Conservation (phyloP, 2,797 vertebrate genomes). For the Cottoperca gobio region DNA sequence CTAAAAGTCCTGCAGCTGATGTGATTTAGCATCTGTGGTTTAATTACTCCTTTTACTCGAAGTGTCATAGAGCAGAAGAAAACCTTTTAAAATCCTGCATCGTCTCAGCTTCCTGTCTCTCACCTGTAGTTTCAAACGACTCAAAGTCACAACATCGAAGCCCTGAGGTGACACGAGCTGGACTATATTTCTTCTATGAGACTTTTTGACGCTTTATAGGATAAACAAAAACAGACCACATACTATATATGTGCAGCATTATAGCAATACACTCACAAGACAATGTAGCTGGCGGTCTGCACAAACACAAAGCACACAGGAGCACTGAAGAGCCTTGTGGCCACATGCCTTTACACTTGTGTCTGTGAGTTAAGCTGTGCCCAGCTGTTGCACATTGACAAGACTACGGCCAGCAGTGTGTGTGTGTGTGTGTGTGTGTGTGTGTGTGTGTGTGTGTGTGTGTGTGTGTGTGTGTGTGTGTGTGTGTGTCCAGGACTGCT, state of each 20-base stretch:
- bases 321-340: constrained; percentile 31
- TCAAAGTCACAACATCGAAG: too few relatives aligned
- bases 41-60: background rate
- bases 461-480: constrained; percentile 25
- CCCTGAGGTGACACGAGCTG: too few relatives aligned
- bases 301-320: constrained; percentile 32
- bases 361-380: constrained; percentile 56
- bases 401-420: constrained; percentile 48
- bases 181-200: background rate
- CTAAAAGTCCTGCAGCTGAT: constrained; percentile 5
- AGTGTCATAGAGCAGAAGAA: background rate
- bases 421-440: background rate
- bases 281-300: background rate
- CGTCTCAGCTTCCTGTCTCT: background rate
- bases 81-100: background rate
- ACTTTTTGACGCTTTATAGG: background rate
- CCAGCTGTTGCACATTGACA: constrained; percentile 74
- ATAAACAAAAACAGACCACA: background rate
- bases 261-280: background rate
- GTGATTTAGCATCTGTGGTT: background rate
- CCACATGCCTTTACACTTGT: constrained; percentile 65
- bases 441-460: constrained; percentile 27
- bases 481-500: constrained; percentile 49
- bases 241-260: background rate
- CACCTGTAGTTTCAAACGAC: background rate